These are phyloP conservation scores for Sycophila sp. DNA, from an alignment of 1,140 invertebrate species.

Conservation along the genomic window DNA sequence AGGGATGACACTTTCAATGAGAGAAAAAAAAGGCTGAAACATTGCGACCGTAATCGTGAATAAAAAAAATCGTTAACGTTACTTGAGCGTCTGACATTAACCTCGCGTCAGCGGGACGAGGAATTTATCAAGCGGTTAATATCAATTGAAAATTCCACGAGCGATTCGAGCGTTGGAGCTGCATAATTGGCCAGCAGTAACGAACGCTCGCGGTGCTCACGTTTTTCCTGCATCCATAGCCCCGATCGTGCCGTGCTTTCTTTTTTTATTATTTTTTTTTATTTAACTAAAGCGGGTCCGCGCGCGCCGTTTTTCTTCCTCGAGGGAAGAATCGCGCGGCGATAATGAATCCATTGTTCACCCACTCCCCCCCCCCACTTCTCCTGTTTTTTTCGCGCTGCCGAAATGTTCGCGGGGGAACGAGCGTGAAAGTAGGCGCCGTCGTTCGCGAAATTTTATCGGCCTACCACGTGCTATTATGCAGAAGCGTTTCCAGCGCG, in stretches of 20 bases:
- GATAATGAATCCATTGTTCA: slow-evolving; percentile 21
- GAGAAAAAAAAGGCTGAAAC: no score
- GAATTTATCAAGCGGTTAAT: no score
- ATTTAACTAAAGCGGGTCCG: background rate
- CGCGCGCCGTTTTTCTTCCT: background rate
- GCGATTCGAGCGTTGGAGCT: background rate
- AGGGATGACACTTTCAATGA: no score
- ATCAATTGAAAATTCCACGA: no score
- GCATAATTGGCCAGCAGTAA: background rate
- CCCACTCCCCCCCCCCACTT: background rate
- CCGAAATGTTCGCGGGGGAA: background rate
- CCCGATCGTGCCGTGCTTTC: background rate
- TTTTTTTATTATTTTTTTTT: no score
- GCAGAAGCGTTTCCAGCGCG: no score
- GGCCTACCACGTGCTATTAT: no score
- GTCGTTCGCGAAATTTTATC: background rate
- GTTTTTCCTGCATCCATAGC: background rate
- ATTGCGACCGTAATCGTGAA: no score
- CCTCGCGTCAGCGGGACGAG: no score
- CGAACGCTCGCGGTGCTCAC: no score
- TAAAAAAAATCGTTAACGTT: no score
- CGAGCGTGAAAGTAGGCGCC: slow-evolving; percentile 12
- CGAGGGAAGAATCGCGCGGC: background rate
- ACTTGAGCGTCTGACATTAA: no score
- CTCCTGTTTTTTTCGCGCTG: background rate